phyloP scores from a whole-genome alignment of 2,888 invertebrate species.

The Idaea dimidiata region DNA sequence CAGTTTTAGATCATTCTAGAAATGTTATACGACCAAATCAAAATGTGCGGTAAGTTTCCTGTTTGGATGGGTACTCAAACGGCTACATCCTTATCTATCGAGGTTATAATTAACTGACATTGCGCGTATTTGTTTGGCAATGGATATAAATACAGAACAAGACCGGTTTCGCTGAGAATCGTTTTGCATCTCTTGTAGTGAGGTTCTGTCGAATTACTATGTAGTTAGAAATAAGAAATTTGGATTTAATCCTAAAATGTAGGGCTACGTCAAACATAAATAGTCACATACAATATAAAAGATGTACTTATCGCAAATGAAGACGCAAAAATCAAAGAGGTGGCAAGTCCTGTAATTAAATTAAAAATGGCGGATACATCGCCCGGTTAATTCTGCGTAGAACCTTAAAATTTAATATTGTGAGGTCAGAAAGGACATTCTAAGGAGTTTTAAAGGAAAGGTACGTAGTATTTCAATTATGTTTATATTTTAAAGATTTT shows the following conservation, averaged over 20 bases:
- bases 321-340: slow-evolving; percentile 38
- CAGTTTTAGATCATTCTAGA: slow-evolving; percentile 36
- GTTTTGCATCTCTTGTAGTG: slow-evolving; percentile 49
- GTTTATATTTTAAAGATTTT: slow-evolving; percentile 22
- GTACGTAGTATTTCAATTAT: slow-evolving; percentile 45
- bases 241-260: slow-evolving; percentile 36
- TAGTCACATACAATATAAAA: slow-evolving; percentile 37
- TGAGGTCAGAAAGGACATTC: slow-evolving; percentile 37
- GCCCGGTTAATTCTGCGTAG: slow-evolving; percentile 58
- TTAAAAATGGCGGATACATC: slow-evolving; percentile 64
- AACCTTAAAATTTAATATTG: slow-evolving; percentile 37
- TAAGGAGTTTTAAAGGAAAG: slow-evolving; percentile 45
- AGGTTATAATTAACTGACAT: slow-evolving; percentile 20
- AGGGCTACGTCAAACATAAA: slow-evolving; percentile 35
- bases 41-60: slow-evolving; percentile 9
- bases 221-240: slow-evolving; percentile 18
- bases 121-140: slow-evolving; percentile 22
- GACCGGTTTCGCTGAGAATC: slow-evolving; percentile 38
- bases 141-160: slow-evolving; percentile 44
- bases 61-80: neutral
- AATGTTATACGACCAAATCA: slow-evolving; percentile 27
- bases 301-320: slow-evolving; percentile 38
- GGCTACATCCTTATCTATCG: slow-evolving; percentile 12
- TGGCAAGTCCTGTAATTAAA: slow-evolving; percentile 43
- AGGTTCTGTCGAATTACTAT: slow-evolving; percentile 38